Evolutionary conservation across 37 sponge, comb jelly and placozoan genomes (phyloP).

Genomic region (Aplysina aerophoba): DNA sequence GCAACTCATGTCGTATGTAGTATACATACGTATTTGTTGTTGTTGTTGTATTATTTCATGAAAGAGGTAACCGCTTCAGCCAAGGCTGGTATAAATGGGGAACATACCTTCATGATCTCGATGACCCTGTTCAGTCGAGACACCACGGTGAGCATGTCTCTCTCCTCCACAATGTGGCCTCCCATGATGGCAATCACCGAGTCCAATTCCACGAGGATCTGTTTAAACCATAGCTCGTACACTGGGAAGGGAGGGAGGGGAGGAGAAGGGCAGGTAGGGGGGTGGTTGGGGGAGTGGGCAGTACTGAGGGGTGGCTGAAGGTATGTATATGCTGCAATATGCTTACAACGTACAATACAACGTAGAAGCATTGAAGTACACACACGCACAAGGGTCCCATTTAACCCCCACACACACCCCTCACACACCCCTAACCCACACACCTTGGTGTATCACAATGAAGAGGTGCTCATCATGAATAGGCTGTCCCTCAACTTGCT

Average conservation of each 20-base stretch:
- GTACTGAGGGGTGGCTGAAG: too few relatives aligned
- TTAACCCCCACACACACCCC: neutral
- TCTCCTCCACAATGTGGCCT: slow-evolving; percentile 52
- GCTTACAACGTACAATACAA: neutral
- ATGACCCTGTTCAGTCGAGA: slow-evolving; percentile 50
- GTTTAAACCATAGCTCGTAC: slow-evolving; percentile 75
- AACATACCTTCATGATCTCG: slow-evolving; percentile 58
- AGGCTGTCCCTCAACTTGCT: neutral
- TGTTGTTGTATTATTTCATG: too few relatives aligned
- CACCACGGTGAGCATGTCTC: slow-evolving; percentile 45
- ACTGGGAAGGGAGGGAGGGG: neutral
- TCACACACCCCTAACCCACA: neutral
- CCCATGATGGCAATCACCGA: slow-evolving; percentile 54
- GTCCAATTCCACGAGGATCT: slow-evolving; percentile 57
- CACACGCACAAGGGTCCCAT: too few relatives aligned
- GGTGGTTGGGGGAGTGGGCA: too few relatives aligned
- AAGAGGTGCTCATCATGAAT: slow-evolving; percentile 72
- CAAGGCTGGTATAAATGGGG: too few relatives aligned
- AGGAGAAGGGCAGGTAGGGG: neutral
- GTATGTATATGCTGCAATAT: too few relatives aligned
- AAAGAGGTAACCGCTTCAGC: too few relatives aligned
- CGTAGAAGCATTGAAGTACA: too few relatives aligned
- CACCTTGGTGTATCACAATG: slow-evolving; percentile 76
- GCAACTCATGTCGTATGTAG: too few relatives aligned
- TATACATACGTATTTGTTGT: too few relatives aligned